Conservation (phyloP, 1,140 invertebrate genomes). For the Idris sp. region DNA sequence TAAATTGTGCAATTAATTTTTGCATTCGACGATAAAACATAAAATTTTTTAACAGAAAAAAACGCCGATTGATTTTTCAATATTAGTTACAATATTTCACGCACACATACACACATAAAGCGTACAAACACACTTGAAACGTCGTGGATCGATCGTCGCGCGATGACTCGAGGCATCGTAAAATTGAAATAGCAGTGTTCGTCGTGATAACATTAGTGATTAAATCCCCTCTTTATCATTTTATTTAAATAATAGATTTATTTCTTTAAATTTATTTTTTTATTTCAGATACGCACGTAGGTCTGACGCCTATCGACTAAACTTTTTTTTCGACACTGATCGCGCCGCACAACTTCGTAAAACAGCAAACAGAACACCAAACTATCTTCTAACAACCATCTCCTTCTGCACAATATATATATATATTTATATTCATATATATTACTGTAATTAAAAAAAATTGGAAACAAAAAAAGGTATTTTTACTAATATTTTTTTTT, state of each 20-base stretch:
- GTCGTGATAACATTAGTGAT: slow-evolving; percentile 70
- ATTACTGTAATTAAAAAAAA: slow-evolving; percentile 59
- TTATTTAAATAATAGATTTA: slow-evolving; percentile 6
- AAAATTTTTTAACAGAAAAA: too few relatives aligned
- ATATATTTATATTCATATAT: slow-evolving; percentile 64
- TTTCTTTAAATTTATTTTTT: slow-evolving; percentile 15
- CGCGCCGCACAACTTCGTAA: slow-evolving; percentile 70
- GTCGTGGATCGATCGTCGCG: slow-evolving; percentile 46
- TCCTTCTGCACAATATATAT: slow-evolving; percentile 63
- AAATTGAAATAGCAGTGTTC: slow-evolving; percentile 66
- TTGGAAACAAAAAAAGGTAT: slow-evolving; percentile 58
- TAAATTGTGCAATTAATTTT: slow-evolving; percentile 25
- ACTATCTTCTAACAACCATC: slow-evolving; percentile 74
- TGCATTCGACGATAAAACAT: background rate
- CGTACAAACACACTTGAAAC: slow-evolving; percentile 55
- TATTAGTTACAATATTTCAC: slow-evolving; percentile 44
- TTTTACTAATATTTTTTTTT: too few relatives aligned
- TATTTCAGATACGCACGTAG: slow-evolving; percentile 68
- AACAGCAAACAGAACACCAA: slow-evolving; percentile 77
- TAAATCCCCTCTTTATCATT: slow-evolving; percentile 62
- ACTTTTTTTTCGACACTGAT: slow-evolving; percentile 61
- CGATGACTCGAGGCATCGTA: slow-evolving; percentile 47
- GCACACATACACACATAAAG: slow-evolving; percentile 55
- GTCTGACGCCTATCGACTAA: slow-evolving; percentile 64
- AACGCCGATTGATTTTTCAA: too few relatives aligned